Evolutionary conservation across 1,140 invertebrate species (phyloP).

Genomic region (Atta texana): DNA sequence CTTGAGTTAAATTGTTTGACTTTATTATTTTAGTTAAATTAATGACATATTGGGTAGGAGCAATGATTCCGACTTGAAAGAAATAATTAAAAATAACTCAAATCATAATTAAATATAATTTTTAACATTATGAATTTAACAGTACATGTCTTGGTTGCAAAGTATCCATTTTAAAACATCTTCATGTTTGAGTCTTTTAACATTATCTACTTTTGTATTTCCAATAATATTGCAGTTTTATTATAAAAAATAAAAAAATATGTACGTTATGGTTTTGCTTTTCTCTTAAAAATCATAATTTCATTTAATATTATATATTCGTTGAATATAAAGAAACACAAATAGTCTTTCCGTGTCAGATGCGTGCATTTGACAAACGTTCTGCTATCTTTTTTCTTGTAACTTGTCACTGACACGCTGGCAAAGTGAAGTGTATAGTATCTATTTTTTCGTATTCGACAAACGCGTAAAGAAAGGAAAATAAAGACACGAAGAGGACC

Average conservation of each 20-base stretch:
- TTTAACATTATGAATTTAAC: too few relatives aligned
- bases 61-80: too few relatives aligned
- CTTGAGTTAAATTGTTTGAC: too few relatives aligned
- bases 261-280: neutral
- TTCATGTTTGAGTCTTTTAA: neutral
- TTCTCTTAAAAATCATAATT: neutral
- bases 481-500: conserved; percentile 9
- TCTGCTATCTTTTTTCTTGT: neutral
- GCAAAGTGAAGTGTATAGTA: neutral
- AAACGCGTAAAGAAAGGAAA: conserved; percentile 15
- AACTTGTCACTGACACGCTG: neutral
- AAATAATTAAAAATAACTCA: too few relatives aligned
- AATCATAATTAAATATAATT: too few relatives aligned
- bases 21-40: too few relatives aligned
- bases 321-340: neutral
- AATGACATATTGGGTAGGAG: too few relatives aligned
- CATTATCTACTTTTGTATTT: neutral
- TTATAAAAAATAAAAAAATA: neutral
- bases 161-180: neutral
- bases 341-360: neutral
- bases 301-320: neutral
- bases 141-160: neutral
- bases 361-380: conserved; percentile 19
- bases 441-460: neutral
- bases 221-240: neutral